Evolutionary conservation across 2,888 invertebrate genomes (phyloP), one percentile per base, ranked within the genome.

Genomic region (Pseudococcus longispinus): DNA sequence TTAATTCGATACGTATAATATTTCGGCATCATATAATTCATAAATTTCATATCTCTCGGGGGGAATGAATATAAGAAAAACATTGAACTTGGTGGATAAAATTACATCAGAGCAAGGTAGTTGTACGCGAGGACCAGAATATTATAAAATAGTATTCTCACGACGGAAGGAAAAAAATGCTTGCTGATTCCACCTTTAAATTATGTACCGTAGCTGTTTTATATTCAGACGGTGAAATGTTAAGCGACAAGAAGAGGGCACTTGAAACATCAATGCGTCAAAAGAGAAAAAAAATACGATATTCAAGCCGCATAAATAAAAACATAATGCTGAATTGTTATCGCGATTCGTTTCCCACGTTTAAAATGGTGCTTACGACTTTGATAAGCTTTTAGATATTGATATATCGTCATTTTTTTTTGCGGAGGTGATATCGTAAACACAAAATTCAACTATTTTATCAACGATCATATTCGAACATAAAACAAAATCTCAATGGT

Each of bases 241-340:
- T 80, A 20, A 80, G 42, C 77, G 42, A 42, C 77, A 80, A 42
- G 32, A 80, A 42, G 23, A 80, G 77, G 29, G 20, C 77, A 42
- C 77, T 80, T 42, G 37, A 80, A 80, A 80, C 29, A 80, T 80
- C 77, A 80, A 80, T 29, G 77, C 42, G 29, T 42, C 42, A 37
- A 60, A 60, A 60, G 60, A 23, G n/a, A 37, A 42, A 80, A 80
- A 80, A 80, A 80, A 80, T 20, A 80, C 77, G 5, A 42, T 42
- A 20, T 42, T 80, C 37, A n/a, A 80, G 42, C 77, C 77, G 77
- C 42, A 80, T 80, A 20, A 80, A 42, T 42, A 42, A 42, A 80
- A 80, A 42, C 77, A 20, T 23, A 6, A 29, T 74, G 74, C 23
- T 29, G 42, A 80, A 80, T 80, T 42, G 29, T 70, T 9, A 80